Evolutionary conservation across 2,888 invertebrate species (phyloP).

Genomic region (Himalopsyche anomala): DNA sequence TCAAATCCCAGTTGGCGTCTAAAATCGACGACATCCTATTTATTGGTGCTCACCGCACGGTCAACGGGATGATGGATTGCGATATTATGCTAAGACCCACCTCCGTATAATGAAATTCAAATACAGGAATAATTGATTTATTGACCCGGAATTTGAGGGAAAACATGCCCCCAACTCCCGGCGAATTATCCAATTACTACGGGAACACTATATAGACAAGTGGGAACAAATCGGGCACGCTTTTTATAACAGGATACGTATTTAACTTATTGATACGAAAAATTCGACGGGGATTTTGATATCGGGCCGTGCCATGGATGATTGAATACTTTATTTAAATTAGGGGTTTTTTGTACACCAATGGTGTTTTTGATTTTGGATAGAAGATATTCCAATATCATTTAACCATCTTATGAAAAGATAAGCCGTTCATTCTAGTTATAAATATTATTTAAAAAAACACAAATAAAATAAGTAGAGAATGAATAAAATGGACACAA

Average conservation of each 20-base stretch:
- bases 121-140: conserved; percentile 59
- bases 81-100: conserved; percentile 58
- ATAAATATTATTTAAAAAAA: no score
- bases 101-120: conserved; percentile 44
- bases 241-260: not conserved
- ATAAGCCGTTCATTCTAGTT: no score
- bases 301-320: no score
- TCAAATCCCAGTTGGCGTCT: not conserved
- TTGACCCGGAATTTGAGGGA: conserved; percentile 33
- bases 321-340: no score
- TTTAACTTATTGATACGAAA: no score
- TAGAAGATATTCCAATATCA: no score
- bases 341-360: no score
- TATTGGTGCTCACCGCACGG: not conserved
- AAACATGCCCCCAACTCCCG: not conserved
- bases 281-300: no score
- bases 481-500: no score
- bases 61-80: conserved; percentile 53
- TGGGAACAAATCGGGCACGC: not conserved
- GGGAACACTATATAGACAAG: not conserved
- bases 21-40: conserved; percentile 9
- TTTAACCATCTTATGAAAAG: no score
- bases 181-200: conserved; percentile 8
- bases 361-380: no score
- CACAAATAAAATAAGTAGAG: no score